Base-by-base conservation (phyloP, 30 jellyfish, hydroid and myxozoan genomes). In the Chrysaora quinquecirrha region DNA sequence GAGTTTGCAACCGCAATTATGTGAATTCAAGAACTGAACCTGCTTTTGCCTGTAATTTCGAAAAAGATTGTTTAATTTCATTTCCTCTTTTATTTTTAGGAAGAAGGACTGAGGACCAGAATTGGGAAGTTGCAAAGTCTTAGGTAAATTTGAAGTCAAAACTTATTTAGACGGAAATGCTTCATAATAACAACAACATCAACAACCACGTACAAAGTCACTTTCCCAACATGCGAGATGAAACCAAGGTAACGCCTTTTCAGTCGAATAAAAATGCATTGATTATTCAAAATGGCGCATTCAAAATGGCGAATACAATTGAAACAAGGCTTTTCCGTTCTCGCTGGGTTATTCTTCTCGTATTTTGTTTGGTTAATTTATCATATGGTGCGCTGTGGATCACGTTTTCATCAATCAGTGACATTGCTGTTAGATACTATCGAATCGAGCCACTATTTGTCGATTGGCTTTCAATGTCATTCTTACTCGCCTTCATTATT, bases 331-430 rank as follows among this genome's bases (percentile, higher is more conserved):
- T 78, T 21, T 80, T 78, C 76, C 46, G 60, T 11, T 34, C 73
- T 28, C 84, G 97, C 27, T 88, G 97, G 97, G 1, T 88, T 12
- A 85, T 88, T 28, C 83, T 88, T 34, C 43, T 88, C 35, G 83
- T 82, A 12, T 80, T 71, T 38, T 88, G 87, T 21, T 23, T 79
- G 24, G 79, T 60, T 28, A 88, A 47, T 31, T 18, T 79, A n/a
- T n/a, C 87, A 21, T 76, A 80, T 63, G 90, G 90, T 49, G 33
- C 74, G 32, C 60, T 88, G 34, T 88, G 87, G 84, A 88, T 80
- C 25, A 77, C 92, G 16, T 88, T 88, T 34, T 70, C 92, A 20
- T 60, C 97, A 2, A 72, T 88, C 18, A 80, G 81, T 64, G 93
- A 88, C 78, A 76, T 88, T 43, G 92, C 86, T 32, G 86, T 74